Conservation (phyloP, 1,140 invertebrate species). For the Nomia melanderi region DNA sequence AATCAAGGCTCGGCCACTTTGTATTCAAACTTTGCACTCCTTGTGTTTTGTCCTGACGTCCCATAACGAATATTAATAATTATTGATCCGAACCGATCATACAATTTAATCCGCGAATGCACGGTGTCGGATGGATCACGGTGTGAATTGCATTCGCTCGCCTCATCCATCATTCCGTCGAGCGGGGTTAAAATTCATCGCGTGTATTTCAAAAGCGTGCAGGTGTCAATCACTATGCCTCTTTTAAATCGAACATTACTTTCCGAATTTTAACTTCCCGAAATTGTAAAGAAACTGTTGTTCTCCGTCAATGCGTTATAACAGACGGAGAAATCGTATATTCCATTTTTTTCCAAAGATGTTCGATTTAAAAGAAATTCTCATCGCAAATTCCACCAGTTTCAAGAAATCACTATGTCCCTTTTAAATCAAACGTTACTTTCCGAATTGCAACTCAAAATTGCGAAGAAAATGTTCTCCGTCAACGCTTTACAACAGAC, state of each 20-base stretch:
- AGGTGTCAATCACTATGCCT: background rate
- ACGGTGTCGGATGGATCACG: background rate
- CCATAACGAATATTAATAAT: constrained; percentile 11
- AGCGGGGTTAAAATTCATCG: background rate
- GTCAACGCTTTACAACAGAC: no score
- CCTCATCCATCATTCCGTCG: background rate
- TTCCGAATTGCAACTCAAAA: background rate
- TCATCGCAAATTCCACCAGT: no score
- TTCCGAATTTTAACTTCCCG: background rate
- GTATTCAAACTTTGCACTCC: background rate
- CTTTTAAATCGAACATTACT: background rate
- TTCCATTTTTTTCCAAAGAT: no score
- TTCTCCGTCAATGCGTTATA: no score
- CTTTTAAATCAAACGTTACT: background rate
- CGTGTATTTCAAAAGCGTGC: background rate
- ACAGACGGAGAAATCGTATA: no score
- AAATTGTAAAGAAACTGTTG: background rate
- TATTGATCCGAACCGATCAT: background rate
- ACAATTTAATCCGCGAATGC: constrained; percentile 10
- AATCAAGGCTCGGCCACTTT: background rate
- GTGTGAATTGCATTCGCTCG: background rate
- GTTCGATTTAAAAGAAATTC: no score
- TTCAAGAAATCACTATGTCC: background rate
- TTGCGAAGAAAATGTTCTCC: no score
- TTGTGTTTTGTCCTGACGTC: background rate